Evolutionary conservation across 2,888 invertebrate species (phyloP), one percentile per base, ranked within the genome.

Genomic region (Oegoconia quadripuncta): DNA sequence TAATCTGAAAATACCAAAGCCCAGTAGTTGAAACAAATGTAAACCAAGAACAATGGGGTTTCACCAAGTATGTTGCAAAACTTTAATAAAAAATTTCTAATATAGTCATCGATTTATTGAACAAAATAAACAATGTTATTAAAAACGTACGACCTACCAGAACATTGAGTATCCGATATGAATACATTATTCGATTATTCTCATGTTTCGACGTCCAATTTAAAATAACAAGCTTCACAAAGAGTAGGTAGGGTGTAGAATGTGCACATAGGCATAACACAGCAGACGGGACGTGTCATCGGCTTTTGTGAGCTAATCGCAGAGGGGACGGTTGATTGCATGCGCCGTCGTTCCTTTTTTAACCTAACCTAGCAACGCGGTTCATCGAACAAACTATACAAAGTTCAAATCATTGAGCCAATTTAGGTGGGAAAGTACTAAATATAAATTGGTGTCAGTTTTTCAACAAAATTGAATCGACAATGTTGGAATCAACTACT

Each of bases 401-500:
- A 66, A 65, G 65, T 65, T 52, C 50, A 63, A 74, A 74, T 77
- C 76, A 80, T 78, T 76, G 76, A 72, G 67, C 70, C 78, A 79
- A 79, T 80, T 77, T 73, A 66, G 66, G 74, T 71, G 74, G 59
- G 74, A 74, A 73, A 71, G 72, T 71, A 73, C 72, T 67, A 34
- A 25, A n/a, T 13, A 7, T 2, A 29, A 15, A 15, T 29, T 3
- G 22, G 9, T 22, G 22, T 7, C 9, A 22, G 2, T 9, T 3
- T 5, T 9, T 22, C 22, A 22, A 22, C 5, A 22, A 22, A 22
- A 22, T 22, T 9, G n/a, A n/a, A n/a, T n/a, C n/a, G n/a, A n/a
- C n/a, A n/a, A n/a, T n/a, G n/a, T n/a, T n/a, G n/a, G n/a, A n/a
- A n/a, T n/a, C n/a, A n/a, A n/a, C n/a, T n/a, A n/a, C n/a, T n/a